Evolutionary conservation across 2,888 invertebrate genomes (phyloP).

Genomic region (Oscheius myriophilus): DNA sequence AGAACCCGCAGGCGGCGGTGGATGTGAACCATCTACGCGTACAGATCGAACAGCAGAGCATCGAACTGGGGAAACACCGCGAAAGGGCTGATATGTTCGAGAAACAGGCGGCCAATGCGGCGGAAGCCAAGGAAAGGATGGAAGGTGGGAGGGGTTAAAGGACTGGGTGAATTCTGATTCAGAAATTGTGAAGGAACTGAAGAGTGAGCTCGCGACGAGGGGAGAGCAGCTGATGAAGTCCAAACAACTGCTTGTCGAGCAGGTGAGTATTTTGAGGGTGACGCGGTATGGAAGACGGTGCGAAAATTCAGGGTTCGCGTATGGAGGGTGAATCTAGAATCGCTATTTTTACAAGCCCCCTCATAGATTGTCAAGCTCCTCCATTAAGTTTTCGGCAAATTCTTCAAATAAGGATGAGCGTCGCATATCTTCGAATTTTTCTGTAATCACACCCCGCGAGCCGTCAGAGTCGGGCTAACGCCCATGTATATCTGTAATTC

Average conservation of each 20-base stretch:
- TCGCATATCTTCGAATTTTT: no score
- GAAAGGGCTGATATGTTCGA: slow-evolving; percentile 17
- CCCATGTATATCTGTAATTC: no score
- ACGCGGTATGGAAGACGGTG: no score
- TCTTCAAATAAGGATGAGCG: no score
- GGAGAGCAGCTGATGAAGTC: slow-evolving; percentile 22
- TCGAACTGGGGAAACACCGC: slow-evolving; percentile 7
- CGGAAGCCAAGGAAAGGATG: slow-evolving; percentile 5
- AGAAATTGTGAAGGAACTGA: slow-evolving; percentile 5
- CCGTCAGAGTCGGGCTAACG: no score
- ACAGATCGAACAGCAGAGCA: slow-evolving; percentile 15
- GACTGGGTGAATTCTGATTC: background rate
- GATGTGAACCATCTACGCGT: slow-evolving; percentile 13
- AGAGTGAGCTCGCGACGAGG: background rate
- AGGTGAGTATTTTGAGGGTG: no score
- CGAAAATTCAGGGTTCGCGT: no score
- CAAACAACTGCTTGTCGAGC: slow-evolving; percentile 23
- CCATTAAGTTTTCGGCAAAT: no score
- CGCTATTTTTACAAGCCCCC: no score
- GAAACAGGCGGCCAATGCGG: slow-evolving; percentile 1
- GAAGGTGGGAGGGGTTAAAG: background rate
- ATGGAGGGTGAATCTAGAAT: no score
- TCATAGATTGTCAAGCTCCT: no score
- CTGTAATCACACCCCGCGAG: no score
- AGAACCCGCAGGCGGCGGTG: slow-evolving; percentile 12